Evolutionary conservation across 1,140 invertebrate genomes (phyloP).

Genomic region (Brachionus asplanchnoidis): DNA sequence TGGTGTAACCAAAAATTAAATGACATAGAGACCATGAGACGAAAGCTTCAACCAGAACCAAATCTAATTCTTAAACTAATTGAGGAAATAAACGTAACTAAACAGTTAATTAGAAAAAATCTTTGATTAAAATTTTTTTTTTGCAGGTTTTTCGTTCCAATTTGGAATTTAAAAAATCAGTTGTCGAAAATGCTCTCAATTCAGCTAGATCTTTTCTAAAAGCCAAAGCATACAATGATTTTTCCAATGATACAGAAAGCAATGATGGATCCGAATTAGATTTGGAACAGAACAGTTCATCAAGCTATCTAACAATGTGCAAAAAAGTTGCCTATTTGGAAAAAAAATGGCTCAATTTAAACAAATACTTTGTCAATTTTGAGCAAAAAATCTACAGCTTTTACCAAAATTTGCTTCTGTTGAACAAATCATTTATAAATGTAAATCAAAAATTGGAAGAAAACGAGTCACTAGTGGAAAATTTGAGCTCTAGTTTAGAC

Average conservation of each 20-base stretch:
- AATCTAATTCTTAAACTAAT: background rate
- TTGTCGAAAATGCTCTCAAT: conserved; percentile 8
- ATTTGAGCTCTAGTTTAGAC: background rate
- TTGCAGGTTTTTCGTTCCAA: background rate
- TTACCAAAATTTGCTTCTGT: background rate
- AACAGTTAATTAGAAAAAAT: background rate
- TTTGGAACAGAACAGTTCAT: background rate
- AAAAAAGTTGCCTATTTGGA: background rate
- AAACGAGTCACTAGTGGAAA: conserved; percentile 12
- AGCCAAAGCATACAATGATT: background rate
- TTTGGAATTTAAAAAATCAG: conserved; percentile 29
- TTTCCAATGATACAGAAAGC: background rate
- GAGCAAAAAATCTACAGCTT: conserved; percentile 5
- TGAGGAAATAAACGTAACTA: background rate
- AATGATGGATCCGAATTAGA: background rate
- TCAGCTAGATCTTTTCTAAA: background rate
- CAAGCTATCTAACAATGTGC: background rate
- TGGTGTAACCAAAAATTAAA: background rate
- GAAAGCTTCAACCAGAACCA: background rate
- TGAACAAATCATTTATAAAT: conserved; percentile 21
- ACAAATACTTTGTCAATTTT: background rate
- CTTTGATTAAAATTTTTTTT: background rate
- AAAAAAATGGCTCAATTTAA: background rate
- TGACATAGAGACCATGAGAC: background rate
- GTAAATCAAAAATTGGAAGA: conserved; percentile 8